Percentiles rank a stretch among this genome's conserved stretches.
These are phyloP conservation scores for Vidua chalybeata DNA, from an alignment of 2,113 vertebrate genomes.

Conservation along the genomic window DNA sequence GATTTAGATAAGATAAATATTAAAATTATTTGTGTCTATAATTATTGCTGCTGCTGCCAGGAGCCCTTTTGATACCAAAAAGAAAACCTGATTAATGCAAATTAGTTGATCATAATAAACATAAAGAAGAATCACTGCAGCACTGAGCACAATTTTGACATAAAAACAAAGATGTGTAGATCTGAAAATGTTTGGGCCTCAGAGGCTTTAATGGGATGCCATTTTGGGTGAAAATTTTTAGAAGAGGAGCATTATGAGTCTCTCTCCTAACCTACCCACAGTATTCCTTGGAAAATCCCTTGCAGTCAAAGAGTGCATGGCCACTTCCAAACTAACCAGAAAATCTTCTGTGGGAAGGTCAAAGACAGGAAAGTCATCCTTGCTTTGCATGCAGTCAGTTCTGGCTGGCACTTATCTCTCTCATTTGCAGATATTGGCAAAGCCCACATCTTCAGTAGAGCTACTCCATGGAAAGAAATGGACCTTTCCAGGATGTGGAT, in stretches of 20 bases:
- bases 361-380: background rate
- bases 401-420: background rate
- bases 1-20: constrained; percentile 61
- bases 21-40: constrained; percentile 35
- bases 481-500: background rate
- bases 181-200: background rate
- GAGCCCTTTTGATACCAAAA: constrained; percentile 35
- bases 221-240: background rate
- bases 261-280: background rate
- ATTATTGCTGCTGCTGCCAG: constrained; percentile 24
- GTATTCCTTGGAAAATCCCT: background rate
- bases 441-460: background rate
- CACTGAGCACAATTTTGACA: background rate
- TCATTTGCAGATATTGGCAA: background rate
- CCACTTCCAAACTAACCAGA: background rate
- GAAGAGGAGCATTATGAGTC: accelerated
- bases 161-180: background rate
- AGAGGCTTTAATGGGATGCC: background rate
- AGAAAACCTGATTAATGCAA: background rate
- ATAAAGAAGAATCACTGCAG: background rate
- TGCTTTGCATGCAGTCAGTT: background rate
- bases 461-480: background rate
- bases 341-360: background rate
- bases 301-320: background rate
- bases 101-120: background rate